Evolutionary conservation across 2,797 vertebrate genomes (phyloP).

Genomic region (Hephaestus fuliginosus): DNA sequence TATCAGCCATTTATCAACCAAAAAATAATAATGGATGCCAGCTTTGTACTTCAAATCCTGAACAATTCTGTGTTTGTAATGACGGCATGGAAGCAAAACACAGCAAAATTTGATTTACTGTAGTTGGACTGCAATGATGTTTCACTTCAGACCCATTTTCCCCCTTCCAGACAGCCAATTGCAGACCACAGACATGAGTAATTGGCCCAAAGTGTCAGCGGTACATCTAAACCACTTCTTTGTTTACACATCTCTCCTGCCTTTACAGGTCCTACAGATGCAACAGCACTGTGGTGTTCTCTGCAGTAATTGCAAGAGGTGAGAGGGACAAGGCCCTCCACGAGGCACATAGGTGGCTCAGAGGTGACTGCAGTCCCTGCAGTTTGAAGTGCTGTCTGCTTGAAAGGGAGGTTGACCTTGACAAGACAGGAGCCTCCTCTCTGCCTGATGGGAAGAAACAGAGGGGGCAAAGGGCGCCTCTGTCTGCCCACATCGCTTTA

Average conservation of each 20-base stretch:
- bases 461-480: conserved; percentile 69
- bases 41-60: conserved; percentile 26
- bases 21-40: conserved; percentile 13
- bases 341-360: conserved; percentile 56
- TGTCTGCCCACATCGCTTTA: conserved; percentile 67
- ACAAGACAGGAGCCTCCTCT: conserved; percentile 66
- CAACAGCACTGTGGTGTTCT: conserved; percentile 52
- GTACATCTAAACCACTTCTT: conserved; percentile 68
- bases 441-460: conserved; percentile 75
- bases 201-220: conserved; percentile 79
- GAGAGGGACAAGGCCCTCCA: conserved; percentile 57
- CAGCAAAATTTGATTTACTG: conserved; percentile 51
- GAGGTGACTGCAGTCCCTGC: conserved; percentile 73
- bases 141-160: conserved; percentile 70
- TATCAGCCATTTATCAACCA: conserved; percentile 17
- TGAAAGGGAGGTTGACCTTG: conserved; percentile 81
- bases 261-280: conserved; percentile 63
- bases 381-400: conserved; percentile 73
- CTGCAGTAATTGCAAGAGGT: conserved; percentile 73
- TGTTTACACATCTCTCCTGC: conserved; percentile 67
- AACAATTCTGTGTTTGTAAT: conserved; percentile 23
- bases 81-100: conserved; percentile 17
- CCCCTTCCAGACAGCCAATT: conserved; percentile 63
- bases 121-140: conserved; percentile 52
- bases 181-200: conserved; percentile 75